A percentile compares a stretch with the other conserved stretches of the same genome.
These are phyloP conservation scores for Trichogramma evanescens DNA, from an alignment of 2,888 invertebrate species.

Conservation along the genomic window DNA sequence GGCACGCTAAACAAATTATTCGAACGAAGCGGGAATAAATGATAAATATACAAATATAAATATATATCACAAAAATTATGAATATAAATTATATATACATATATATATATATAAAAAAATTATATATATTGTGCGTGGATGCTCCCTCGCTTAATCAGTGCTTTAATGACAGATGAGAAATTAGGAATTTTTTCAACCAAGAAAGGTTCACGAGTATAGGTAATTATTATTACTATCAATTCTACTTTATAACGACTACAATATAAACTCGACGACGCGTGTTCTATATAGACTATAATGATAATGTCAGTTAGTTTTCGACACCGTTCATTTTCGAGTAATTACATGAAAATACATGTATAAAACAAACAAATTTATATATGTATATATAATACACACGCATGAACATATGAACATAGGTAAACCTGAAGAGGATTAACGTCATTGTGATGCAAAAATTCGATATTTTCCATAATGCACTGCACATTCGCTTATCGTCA, in stretches of 20 bases:
- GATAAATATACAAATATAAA: no score
- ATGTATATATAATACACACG: no score
- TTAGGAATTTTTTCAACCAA: slow-evolving; percentile 19
- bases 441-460: no score
- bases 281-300: slow-evolving; percentile 17
- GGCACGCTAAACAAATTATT: slow-evolving; percentile 4
- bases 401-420: no score
- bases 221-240: not conserved
- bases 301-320: no score
- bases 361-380: no score
- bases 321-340: no score
- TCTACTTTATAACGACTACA: not conserved
- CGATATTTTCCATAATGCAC: no score
- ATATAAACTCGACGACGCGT: slow-evolving; percentile 8
- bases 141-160: slow-evolving; percentile 48
- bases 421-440: no score
- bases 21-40: no score
- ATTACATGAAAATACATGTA: no score
- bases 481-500: no score
- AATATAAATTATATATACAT: slow-evolving; percentile 29
- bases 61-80: not conserved
- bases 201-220: slow-evolving; percentile 5
- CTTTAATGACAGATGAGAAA: slow-evolving; percentile 37
- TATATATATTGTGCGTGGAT: slow-evolving; percentile 27
- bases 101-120: not conserved